phyloP scores from a whole-genome alignment of 2,888 invertebrate species.

The Drosophila mayaguana region DNA sequence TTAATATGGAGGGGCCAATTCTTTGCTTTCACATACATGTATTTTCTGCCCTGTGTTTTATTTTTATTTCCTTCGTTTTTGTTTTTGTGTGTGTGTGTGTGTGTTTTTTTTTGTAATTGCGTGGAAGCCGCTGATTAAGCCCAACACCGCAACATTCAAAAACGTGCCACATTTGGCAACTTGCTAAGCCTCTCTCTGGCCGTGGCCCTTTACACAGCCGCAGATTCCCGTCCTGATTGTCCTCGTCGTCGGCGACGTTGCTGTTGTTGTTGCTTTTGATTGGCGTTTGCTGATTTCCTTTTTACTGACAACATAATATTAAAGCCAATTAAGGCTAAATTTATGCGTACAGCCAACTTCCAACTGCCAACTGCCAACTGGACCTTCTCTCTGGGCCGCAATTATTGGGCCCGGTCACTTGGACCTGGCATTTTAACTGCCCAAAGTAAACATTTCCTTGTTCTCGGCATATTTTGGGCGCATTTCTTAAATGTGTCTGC shows the following conservation, averaged over 20 bases:
- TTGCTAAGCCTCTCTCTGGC: slow-evolving; percentile 25
- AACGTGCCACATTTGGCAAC: slow-evolving; percentile 78
- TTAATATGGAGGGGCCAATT: slow-evolving; percentile 69
- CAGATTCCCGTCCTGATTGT: slow-evolving; percentile 62
- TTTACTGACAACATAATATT: slow-evolving; percentile 80
- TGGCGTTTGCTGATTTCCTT: slow-evolving; percentile 64
- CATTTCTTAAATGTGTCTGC: slow-evolving; percentile 66
- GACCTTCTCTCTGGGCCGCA: slow-evolving; percentile 34
- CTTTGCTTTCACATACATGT: slow-evolving; percentile 76
- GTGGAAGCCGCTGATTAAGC: slow-evolving; percentile 75
- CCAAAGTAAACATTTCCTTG: slow-evolving; percentile 77
- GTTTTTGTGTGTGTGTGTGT: neutral
- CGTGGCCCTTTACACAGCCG: slow-evolving; percentile 30
- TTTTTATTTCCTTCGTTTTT: slow-evolving; percentile 20
- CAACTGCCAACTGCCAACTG: slow-evolving; percentile 21
- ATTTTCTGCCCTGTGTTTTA: slow-evolving; percentile 47
- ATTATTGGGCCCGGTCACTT: slow-evolving; percentile 60
- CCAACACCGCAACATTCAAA: slow-evolving; percentile 72
- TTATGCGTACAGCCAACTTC: slow-evolving; percentile 68
- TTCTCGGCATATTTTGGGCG: slow-evolving; percentile 67
- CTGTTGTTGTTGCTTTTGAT: slow-evolving; percentile 65
- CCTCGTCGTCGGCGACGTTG: slow-evolving; percentile 22
- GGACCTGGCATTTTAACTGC: slow-evolving; percentile 67
- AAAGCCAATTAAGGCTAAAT: slow-evolving; percentile 81
- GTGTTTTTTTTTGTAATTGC: slow-evolving; percentile 53